Evolutionary conservation across 23 tunicate species (phyloP).

Genomic region (Styela plicata): DNA sequence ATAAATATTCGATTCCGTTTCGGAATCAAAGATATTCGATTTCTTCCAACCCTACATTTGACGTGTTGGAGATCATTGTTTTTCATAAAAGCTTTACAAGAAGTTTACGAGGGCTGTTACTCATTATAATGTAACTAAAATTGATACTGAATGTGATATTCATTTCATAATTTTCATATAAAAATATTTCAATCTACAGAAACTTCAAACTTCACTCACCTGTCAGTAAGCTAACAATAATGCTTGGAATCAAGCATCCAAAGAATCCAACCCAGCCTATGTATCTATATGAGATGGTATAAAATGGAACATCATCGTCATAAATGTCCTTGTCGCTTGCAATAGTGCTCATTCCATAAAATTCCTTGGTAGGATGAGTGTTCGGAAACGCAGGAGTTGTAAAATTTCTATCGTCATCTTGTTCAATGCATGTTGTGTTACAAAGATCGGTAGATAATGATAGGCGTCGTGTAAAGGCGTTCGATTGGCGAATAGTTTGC

Average conservation of each 20-base stretch:
- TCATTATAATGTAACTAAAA: no score
- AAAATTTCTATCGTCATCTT: background rate
- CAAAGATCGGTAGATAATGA: background rate
- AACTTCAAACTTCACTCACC: background rate
- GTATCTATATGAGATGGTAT: background rate
- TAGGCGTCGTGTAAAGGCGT: background rate
- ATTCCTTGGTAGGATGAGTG: background rate
- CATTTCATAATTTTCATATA: no score
- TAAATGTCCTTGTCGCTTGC: no score
- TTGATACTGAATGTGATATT: no score
- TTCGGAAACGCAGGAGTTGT: background rate
- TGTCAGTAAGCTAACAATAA: background rate
- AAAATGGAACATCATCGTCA: background rate
- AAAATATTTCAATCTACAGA: no score
- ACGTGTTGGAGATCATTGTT: no score
- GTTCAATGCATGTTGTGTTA: background rate
- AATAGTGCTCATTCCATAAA: no score
- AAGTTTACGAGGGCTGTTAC: no score
- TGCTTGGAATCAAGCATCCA: background rate
- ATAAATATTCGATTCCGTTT: no score
- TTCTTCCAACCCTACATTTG: no score
- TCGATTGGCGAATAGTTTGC: background rate
- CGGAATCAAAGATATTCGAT: no score
- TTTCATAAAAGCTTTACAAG: no score
- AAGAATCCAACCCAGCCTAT: background rate